A percentile compares a stretch with the other conserved stretches of the same genome.
phyloP scores from a whole-genome alignment of 2,113 vertebrate species.

The Thunnus maccoyii region DNA sequence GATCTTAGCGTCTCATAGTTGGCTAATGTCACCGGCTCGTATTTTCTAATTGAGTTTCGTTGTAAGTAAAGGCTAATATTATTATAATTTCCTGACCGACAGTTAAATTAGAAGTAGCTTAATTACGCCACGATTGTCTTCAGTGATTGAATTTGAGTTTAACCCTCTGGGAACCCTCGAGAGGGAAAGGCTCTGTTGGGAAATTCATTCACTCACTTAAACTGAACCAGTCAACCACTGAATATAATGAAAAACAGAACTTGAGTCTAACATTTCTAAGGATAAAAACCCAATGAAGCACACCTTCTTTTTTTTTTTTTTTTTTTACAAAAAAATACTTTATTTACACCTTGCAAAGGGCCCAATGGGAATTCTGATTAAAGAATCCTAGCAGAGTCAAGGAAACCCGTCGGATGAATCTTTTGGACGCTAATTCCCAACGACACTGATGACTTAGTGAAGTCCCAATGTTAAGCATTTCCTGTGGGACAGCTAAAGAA shows the following conservation, averaged over 20 bases:
- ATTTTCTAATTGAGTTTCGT: slow-evolving; percentile 63
- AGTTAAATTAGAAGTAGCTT: slow-evolving; percentile 76
- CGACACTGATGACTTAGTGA: slow-evolving; percentile 30
- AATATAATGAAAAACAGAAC: slow-evolving; percentile 25
- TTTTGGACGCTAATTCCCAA: slow-evolving; percentile 34
- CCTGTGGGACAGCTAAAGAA: slow-evolving; percentile 9
- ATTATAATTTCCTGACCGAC: slow-evolving; percentile 68
- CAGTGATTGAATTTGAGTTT: slow-evolving; percentile 73
- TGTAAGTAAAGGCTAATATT: slow-evolving; percentile 68
- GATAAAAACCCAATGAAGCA: slow-evolving; percentile 9
- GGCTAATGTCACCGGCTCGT: slow-evolving; percentile 17
- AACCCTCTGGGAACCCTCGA: slow-evolving; percentile 54
- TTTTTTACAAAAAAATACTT: slow-evolving; percentile 4
- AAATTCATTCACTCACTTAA: slow-evolving; percentile 43
- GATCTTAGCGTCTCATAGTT: slow-evolving; percentile 15
- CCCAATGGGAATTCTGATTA: slow-evolving; percentile 16
- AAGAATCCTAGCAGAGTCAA: slow-evolving; percentile 22
- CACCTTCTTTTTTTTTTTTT: not conserved
- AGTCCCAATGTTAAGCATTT: slow-evolving; percentile 43
- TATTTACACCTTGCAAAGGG: slow-evolving; percentile 1
- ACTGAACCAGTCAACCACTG: slow-evolving; percentile 19
- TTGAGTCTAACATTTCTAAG: not conserved
- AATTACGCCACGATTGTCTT: slow-evolving; percentile 76
- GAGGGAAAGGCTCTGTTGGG: slow-evolving; percentile 31
- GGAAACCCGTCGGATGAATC: slow-evolving; percentile 18